Percentiles rank a stretch among this genome's conserved stretches.
Conservation (phyloP, 2,113 vertebrate species). For the Phocoena sinus region DNA sequence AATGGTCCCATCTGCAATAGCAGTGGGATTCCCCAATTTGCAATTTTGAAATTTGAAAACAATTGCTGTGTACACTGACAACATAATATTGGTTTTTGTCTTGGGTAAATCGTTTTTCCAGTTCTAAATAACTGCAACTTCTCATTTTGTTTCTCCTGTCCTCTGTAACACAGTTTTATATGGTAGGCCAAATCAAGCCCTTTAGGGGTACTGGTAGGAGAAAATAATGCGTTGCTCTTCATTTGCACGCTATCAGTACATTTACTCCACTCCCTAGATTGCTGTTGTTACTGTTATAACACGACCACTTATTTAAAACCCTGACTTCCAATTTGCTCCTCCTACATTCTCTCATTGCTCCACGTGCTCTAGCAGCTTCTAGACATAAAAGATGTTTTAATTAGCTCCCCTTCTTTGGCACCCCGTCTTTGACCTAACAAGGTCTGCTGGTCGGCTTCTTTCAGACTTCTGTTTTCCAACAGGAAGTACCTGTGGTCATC, state of each 20-base stretch:
- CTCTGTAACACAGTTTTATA: not conserved
- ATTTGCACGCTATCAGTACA: too few species aligned
- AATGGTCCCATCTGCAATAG: not conserved
- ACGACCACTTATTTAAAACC: not conserved
- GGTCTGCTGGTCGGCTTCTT: not conserved
- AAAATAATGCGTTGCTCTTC: not conserved
- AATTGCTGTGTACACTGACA: not conserved
- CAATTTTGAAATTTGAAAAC: not conserved
- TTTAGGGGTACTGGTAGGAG: not conserved
- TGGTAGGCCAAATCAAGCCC: not conserved
- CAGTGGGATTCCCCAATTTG: not conserved
- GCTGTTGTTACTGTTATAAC: too few species aligned
- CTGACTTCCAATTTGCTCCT: not conserved
- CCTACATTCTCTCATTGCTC: not conserved
- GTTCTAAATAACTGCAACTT: not conserved
- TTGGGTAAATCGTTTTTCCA: not conserved
- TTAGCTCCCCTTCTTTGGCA: not conserved
- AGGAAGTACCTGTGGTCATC: not conserved
- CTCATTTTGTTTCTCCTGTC: not conserved
- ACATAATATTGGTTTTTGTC: not conserved
- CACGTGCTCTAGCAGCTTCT: not conserved
- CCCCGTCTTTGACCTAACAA: not conserved
- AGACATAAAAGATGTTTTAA: not conserved
- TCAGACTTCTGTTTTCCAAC: not conserved
- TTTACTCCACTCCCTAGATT: rapidly evolving